A percentile compares a stretch with the other conserved stretches of the same genome.
phyloP scores from a whole-genome alignment of 2,888 invertebrate genomes.

The Capitulum mitella region DNA sequence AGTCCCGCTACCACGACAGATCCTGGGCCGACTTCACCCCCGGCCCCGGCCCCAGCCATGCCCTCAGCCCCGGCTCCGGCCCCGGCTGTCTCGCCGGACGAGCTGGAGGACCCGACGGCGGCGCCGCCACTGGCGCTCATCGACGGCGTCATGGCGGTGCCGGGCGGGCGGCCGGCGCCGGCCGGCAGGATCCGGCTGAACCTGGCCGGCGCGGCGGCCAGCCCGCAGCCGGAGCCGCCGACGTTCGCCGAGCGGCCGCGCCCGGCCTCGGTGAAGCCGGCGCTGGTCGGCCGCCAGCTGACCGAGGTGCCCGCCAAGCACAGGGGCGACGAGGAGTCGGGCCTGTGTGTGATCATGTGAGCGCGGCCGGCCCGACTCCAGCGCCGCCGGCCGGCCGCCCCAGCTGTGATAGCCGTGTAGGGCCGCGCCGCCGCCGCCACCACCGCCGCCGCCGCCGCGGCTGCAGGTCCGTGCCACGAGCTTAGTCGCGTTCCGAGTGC shows the following conservation, averaged over 20 bases:
- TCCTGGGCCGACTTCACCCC: neutral
- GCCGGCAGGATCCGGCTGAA: constrained; percentile 38
- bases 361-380: neutral
- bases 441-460: neutral
- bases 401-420: neutral
- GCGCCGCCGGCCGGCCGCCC: neutral
- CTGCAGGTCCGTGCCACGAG: too few species aligned
- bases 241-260: constrained; percentile 28
- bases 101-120: neutral
- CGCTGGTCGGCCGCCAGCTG: constrained; percentile 31
- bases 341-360: constrained; percentile 35
- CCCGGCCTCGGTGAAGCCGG: constrained; percentile 32
- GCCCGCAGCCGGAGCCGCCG: constrained; percentile 34
- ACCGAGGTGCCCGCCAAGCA: constrained; percentile 28
- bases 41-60: too few species aligned
- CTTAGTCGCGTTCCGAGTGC: neutral
- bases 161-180: neutral
- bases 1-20: neutral
- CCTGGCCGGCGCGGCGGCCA: constrained; percentile 36
- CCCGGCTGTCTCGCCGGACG: neutral
- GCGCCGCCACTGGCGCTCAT: neutral
- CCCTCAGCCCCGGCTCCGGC: too few species aligned
- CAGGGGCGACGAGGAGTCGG: constrained; percentile 33
- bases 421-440: neutral
- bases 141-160: neutral